A percentile compares a stretch with the other conserved stretches of the same genome.
Evolutionary conservation across 2,797 vertebrate species (phyloP).

Genomic region (Prunella strophiata): DNA sequence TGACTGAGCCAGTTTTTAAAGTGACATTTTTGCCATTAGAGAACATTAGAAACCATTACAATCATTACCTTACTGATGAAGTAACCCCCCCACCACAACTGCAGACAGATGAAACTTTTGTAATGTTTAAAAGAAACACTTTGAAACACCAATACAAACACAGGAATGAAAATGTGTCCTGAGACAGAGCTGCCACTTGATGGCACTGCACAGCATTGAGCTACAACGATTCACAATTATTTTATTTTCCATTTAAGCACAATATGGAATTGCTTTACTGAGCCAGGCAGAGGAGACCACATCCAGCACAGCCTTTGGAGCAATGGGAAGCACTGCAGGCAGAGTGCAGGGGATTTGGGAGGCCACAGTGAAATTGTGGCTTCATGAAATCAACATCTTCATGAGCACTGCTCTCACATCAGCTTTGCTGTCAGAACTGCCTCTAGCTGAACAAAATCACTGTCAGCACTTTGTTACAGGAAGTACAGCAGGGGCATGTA

Average conservation of each 20-base stretch:
- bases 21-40: neutral
- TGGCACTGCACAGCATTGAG: constrained; percentile 47
- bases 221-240: neutral
- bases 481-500: neutral
- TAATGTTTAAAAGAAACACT: neutral
- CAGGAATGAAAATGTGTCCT: neutral
- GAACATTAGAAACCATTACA: neutral
- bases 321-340: neutral
- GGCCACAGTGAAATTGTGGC: neutral
- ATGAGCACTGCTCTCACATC: neutral
- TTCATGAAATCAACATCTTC: neutral
- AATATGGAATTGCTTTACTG: neutral
- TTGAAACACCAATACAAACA: neutral
- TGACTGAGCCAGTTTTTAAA: neutral
- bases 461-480: neutral
- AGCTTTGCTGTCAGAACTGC: neutral
- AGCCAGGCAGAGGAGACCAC: neutral
- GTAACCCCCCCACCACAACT: neutral
- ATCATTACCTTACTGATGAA: neutral
- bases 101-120: neutral
- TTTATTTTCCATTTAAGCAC: neutral
- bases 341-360: neutral
- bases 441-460: neutral
- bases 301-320: neutral
- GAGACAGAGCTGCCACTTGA: constrained; percentile 19